phyloP scores from a whole-genome alignment of 2,797 vertebrate genomes.

The Antrozous pallidus region DNA sequence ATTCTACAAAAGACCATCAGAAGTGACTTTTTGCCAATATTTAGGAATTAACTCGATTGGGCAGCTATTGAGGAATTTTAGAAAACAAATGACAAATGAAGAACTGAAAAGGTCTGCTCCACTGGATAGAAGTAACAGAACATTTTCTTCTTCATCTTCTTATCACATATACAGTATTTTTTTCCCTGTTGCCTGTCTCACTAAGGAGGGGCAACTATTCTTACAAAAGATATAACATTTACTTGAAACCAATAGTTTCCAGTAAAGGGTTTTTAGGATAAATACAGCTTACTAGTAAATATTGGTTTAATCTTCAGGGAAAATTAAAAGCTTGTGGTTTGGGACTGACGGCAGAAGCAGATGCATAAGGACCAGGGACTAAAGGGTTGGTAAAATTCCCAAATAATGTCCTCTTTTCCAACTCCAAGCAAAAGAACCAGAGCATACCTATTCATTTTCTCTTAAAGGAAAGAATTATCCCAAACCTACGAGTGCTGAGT shows the following conservation, averaged over 20 bases:
- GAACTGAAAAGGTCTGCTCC: not conserved
- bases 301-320: conserved; percentile 75
- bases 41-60: not conserved
- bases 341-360: conserved; percentile 77
- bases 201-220: conserved; percentile 37
- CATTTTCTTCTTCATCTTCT: not conserved
- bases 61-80: conserved; percentile 10
- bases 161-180: not conserved
- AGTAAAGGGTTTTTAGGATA: conserved; percentile 68
- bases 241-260: conserved; percentile 74
- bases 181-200: not conserved
- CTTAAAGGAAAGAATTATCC: conserved; percentile 67
- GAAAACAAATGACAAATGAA: not conserved
- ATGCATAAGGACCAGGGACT: conserved; percentile 71
- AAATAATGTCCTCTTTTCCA: conserved; percentile 76
- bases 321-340: conserved; percentile 79
- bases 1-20: not conserved
- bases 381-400: conserved; percentile 73
- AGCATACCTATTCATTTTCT: conserved; percentile 68
- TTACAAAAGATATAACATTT: conserved; percentile 67
- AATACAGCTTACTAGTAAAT: conserved; percentile 74
- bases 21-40: conserved; percentile 14
- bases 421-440: conserved; percentile 74
- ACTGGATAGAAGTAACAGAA: not conserved
- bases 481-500: conserved; percentile 45